Evolutionary conservation across 2,113 vertebrate species (phyloP).

Genomic region (Rhinogobius similis): DNA sequence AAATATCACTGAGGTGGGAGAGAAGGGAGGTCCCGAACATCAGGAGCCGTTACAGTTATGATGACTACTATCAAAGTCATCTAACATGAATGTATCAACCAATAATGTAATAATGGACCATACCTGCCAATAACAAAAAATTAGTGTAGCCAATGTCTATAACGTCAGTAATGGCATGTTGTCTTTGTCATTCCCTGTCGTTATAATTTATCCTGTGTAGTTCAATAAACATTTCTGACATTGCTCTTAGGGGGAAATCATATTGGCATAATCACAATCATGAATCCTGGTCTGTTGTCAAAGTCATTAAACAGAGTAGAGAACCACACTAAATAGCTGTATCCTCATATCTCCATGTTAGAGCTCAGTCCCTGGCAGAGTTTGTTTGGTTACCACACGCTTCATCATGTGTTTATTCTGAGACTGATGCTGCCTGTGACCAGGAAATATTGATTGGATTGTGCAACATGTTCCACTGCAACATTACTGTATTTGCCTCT

Average conservation of each 20-base stretch:
- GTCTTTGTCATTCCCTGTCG: not conserved
- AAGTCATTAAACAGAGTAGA: not conserved
- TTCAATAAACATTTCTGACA: too few relatives aligned
- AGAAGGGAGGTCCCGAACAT: conserved; percentile 59
- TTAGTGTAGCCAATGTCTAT: not conserved
- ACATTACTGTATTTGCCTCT: conserved; percentile 47
- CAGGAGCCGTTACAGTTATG: conserved; percentile 33
- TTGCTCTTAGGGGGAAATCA: too few relatives aligned
- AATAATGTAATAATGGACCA: not conserved
- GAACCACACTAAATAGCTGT: too few relatives aligned
- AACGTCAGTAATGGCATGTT: not conserved
- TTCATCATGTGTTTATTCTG: conserved; percentile 61
- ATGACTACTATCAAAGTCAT: conserved; percentile 60
- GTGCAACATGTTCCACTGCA: conserved; percentile 66
- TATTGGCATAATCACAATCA: conserved; percentile 5
- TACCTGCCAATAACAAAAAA: not conserved
- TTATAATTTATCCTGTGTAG: not conserved
- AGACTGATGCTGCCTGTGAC: conserved; percentile 56
- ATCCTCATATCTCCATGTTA: conserved; percentile 15
- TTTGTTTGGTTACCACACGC: conserved; percentile 31
- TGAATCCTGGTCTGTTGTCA: not conserved
- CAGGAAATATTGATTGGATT: conserved; percentile 69
- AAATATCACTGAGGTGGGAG: conserved; percentile 63
- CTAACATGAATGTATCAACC: conserved; percentile 29
- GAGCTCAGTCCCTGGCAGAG: conserved; percentile 25